Evolutionary conservation across 1,140 invertebrate genomes (phyloP), one percentile per base, ranked within the genome.

Genomic region (Augochlora pura): DNA sequence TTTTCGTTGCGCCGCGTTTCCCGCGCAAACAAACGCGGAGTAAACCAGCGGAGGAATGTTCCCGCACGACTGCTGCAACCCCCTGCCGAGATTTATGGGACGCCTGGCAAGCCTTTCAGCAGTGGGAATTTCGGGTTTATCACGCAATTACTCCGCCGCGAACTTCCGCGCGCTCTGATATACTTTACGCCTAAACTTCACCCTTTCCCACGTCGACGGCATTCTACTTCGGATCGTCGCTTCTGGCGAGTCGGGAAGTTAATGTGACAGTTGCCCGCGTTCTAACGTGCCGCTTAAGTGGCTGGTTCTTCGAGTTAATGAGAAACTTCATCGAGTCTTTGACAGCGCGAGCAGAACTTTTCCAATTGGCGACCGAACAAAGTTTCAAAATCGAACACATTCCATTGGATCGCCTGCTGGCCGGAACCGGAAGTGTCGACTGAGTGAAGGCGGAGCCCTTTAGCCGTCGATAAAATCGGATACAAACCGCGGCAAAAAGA

Each of bases 261-360:
- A 65, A 75, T 25, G 12, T 65, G 8, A 32, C 49, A 18, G 59
- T 63, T 1, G 3, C 27, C n/a, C 0, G 14, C 4, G 64, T 16
- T 10, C 21, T 32, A 38, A 49, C 9, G 39, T 42, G 42, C 9
- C 49, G 38, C 16, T 9, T n/a, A 38, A 14, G 10, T n/a, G 38
- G 23, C 27, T 52, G 49, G 70, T 46, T 62, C 21, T 62, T 46
- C 49, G 65, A 54, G 25, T 62, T 52, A 80, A 80, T 80, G 72
- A 77, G 64, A 83, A 85, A 83, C 68, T 85, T 83, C n/a, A 57
- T 60, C 23, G n/a, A 4, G 10, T 69, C 60, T 80, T 68, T 66
- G 81, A 76, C 39, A 63, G 62, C 65, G 38, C 14, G 18, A 57
- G 73, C 8, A n/a, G 42, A 84, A 80, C 67, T 76, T 80, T 83